Conservation (phyloP, 2,113 vertebrate genomes). For the Siniperca knerii region DNA sequence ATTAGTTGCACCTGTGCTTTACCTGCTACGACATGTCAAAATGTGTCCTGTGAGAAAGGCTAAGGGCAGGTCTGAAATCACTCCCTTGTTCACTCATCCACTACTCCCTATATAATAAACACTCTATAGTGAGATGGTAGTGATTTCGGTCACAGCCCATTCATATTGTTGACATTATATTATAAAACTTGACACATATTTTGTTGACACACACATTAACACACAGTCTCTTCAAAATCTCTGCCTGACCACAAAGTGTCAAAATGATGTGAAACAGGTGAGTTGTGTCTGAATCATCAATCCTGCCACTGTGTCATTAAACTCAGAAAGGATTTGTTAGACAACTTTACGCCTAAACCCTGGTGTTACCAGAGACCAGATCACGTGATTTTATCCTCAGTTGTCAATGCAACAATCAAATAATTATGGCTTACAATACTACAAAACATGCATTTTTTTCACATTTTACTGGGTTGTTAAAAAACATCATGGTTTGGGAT, state of each 20-base stretch:
- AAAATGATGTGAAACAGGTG: background rate
- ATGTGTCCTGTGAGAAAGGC: background rate
- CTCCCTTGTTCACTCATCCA: background rate
- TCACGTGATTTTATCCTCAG: background rate
- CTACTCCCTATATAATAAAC: background rate
- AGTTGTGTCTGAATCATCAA: conserved; percentile 28
- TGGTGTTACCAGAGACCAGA: background rate
- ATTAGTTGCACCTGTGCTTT: background rate
- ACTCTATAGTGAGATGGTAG: background rate
- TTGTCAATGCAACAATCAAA: background rate
- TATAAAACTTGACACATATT: background rate
- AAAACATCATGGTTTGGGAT: conserved; percentile 15
- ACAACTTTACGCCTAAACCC: background rate
- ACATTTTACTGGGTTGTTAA: background rate
- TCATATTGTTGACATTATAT: background rate
- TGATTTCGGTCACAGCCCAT: background rate
- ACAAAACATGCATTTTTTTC: background rate
- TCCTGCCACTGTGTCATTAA: conserved; percentile 1
- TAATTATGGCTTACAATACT: background rate
- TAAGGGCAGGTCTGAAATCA: background rate
- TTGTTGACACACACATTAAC: background rate
- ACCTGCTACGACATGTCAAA: background rate
- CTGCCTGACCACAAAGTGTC: background rate
- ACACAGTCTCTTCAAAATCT: conserved; percentile 1
- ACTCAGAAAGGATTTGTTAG: conserved; percentile 26